Evolutionary conservation across 2,888 invertebrate species (phyloP), one percentile per base, ranked within the genome.

Genomic region (Hyalella azteca): DNA sequence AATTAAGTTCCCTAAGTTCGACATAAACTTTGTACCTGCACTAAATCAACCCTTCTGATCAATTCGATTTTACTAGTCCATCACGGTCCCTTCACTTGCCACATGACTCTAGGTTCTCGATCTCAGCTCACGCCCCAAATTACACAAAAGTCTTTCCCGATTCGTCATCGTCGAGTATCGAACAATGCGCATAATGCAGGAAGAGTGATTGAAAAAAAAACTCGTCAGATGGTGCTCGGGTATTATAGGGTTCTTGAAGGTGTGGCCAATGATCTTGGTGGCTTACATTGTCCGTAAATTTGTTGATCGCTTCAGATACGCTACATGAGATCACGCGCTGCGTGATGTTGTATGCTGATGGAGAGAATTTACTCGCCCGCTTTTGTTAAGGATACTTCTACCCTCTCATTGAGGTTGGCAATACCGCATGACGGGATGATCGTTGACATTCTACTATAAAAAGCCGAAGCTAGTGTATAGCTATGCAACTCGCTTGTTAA

Each of bases 131-230:
- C 36, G 1, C 9, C 32, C 66, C 39, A 66, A 66, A 36, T 66
- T 66, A 66, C 66, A 66, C 29, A 66, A 66, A 1, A 36, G 36
- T 66, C 7, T 66, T 36, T 19, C 66, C 39, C 29, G 26, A 36
- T 66, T 66, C 66, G 66, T 66, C 66, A 66, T 36, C 32, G 66
- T 66, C 19, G 66, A 29, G 32, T 15, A 36, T 36, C 66, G 32
- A 66, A 66, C 36, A 66, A 66, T 36, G 36, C 39, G 11, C 39
- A 15, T 19, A 36, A 36, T 66, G 66, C 39, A 66, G 19, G 66
- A 66, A 7, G 66, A 15, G 19, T 9, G 36, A 36, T 66, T 7
- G 39, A 39, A 36, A 29, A 15, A 36, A 66, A 29, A 29, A 36
- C 39, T 45, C 66, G 66, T 66, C 66, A 66, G 66, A 36, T 66